Base-by-base conservation (phyloP, 2,888 invertebrate genomes). In the Sphaeridia pumilis region DNA sequence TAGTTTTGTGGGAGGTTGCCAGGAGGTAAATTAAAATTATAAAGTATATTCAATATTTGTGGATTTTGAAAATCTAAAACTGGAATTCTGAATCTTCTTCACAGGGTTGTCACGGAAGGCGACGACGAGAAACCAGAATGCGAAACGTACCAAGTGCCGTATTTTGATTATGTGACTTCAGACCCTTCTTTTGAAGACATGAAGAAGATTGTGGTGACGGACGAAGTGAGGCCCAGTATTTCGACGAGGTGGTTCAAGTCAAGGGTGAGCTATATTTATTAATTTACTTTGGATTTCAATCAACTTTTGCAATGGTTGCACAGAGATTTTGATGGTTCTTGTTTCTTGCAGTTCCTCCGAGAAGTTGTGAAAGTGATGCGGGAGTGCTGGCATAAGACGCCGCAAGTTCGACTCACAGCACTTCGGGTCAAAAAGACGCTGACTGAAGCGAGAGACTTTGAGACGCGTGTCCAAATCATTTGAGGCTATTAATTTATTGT, bases 391-490 rank as follows among this genome's bases (percentile, higher is more conserved):
- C 86, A 88, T 73, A 76, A 77, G 56, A 85, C 81, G 72, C 89
- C 93, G 49, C 82, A 83, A 54, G 92, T 88, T 56, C 80, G 94
- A 66, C 77, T 93, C 65, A 89, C 92, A 44, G 85, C 93, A 50
- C 76, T 94, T 52, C 77, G 93, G 65, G 88, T 93, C 64, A 93
- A 93, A 77, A 94, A 94, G 76, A 86, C 89, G 56, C 78, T 94
- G 58, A 80, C 82, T 47, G 83, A 83, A 69, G 74, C 84, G 2
- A 20, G 62, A 49, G 62, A 62, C 36, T 56, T 54, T 47, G 59
- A 60, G 38, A 54, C 59, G 27, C 59, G 56, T 31, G 53, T 60
- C 46, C 60, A 63, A 51, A 63, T 63, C 17, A 60, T 63, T n/a
- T n/a, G n/a, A n/a, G n/a, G n/a, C n/a, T n/a, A n/a, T n/a, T n/a